A percentile compares a stretch with the other conserved stretches of the same genome.
Conservation (phyloP, 2,113 vertebrate genomes). For the Megaceryle maxima region DNA sequence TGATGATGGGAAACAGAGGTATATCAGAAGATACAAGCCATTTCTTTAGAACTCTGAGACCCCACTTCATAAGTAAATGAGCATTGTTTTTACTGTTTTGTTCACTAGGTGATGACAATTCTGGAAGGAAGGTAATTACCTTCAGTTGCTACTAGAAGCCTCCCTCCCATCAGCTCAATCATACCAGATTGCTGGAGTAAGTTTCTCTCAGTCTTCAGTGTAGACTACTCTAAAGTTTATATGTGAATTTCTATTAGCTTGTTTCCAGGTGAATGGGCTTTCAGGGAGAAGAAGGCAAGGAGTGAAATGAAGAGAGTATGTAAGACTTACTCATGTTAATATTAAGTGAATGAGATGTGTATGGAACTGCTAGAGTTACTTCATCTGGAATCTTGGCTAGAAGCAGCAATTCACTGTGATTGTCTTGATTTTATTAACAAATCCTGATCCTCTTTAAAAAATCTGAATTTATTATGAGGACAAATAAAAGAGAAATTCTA, state of each 20-base stretch:
- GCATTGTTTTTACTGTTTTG: background rate
- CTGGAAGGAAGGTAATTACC: conserved; percentile 81
- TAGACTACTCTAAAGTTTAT: background rate
- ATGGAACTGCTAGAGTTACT: background rate
- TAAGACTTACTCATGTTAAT: background rate
- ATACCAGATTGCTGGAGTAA: conserved; percentile 84
- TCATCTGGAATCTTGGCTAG: background rate
- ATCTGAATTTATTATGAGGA: background rate
- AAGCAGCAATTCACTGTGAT: background rate
- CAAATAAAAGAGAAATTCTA: background rate
- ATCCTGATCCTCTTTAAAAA: background rate
- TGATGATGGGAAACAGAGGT: background rate
- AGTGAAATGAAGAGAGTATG: background rate
- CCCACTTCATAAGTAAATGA: background rate
- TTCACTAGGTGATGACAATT: conserved; percentile 81
- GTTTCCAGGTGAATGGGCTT: background rate
- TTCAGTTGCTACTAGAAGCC: conserved; percentile 85
- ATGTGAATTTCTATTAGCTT: background rate
- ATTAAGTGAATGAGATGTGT: background rate
- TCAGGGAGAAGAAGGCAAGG: background rate
- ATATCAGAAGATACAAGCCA: background rate
- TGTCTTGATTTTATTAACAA: background rate
- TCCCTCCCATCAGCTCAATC: conserved; percentile 85
- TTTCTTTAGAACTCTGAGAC: background rate
- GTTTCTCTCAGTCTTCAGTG: background rate